Percentiles rank a stretch among this genome's conserved stretches.
phyloP scores from a whole-genome alignment of 2,113 vertebrate species.

The Azemiops feae region DNA sequence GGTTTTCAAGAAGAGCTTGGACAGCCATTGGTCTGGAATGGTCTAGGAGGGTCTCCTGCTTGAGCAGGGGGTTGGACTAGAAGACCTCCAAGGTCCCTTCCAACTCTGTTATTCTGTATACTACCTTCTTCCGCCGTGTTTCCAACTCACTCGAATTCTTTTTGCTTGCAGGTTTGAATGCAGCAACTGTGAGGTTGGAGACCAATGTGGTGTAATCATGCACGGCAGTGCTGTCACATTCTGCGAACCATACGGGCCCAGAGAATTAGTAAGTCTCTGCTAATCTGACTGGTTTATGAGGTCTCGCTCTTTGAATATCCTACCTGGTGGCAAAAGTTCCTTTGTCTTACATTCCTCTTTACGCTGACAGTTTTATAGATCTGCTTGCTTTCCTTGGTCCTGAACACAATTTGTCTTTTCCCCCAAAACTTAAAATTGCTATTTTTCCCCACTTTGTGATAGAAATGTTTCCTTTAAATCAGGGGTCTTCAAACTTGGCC shows the following conservation, averaged over 20 bases:
- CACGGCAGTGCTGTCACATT: slow-evolving; percentile 88
- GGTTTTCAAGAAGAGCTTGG: no score
- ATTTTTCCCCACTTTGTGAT: not conserved
- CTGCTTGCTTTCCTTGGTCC: not conserved
- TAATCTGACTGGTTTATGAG: not conserved
- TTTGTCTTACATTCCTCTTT: not conserved
- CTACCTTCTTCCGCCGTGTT: not conserved
- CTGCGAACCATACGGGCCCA: slow-evolving; percentile 91
- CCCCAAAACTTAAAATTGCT: not conserved
- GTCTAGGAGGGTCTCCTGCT: no score
- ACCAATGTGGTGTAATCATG: slow-evolving; percentile 90
- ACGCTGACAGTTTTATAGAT: not conserved
- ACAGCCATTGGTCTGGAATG: no score
- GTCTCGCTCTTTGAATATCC: not conserved
- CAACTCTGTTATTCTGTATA: no score
- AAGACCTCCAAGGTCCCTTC: no score
- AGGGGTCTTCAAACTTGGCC: no score
- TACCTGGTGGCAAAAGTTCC: rapidly evolving
- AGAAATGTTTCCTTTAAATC: not conserved
- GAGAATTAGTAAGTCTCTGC: slow-evolving; percentile 84
- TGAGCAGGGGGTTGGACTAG: no score
- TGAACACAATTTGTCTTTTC: not conserved
- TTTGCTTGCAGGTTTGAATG: slow-evolving; percentile 89
- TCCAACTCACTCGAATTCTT: not conserved
- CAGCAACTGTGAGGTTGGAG: slow-evolving; percentile 86